Base-by-base conservation (phyloP, 2,888 invertebrate genomes). In the Plebejus anna region DNA sequence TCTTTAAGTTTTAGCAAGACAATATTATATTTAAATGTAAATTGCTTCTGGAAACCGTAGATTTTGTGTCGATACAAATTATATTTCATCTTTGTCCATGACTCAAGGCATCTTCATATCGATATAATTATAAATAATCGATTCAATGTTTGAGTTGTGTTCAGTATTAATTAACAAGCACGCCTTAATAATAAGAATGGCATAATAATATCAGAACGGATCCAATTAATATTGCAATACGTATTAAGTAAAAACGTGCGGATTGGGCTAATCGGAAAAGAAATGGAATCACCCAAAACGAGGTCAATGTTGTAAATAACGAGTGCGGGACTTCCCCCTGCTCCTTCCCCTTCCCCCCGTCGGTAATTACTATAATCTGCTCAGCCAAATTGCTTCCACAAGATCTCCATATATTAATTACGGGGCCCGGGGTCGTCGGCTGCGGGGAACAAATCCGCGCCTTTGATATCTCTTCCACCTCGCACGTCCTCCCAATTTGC, bases 281-380 rank as follows among this genome's bases (percentile, higher is more conserved):
- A 66, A 66, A 32, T 13, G 13, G 66, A 66, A 66, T 61, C 28
- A 28, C 4, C 32, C 16, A 6, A 13, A 66, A 36, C 13, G 66
- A 36, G 66, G 36, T 66, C 66, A 66, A 66, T 66, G 16, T 66
- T 66, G 36, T 66, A 66, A 66, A 66, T 36, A 66, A 32, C 13
- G 32, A 66, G 32, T 66, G 5, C 32, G 66, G 32, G 2, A 55
- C 16, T 13, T 3, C 16, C 16, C 4, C 61, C 9, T 3, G 7
- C 4, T 3, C 28, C 4, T 3, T 32, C 13, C 32, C 5, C 32
- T 4, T 9, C 16, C 66, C 66, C 32, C 32, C 32, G 28, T 4
- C 32, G 66, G 66, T 66, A 66, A 66, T 66, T 66, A 66, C 66
- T 66, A 66, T 66, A 66, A 66, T 66, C 66, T 66, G 66, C 66